Evolutionary conservation across 2,113 vertebrate species (phyloP), one percentile per base, ranked within the genome.

Genomic region (Mola mola): DNA sequence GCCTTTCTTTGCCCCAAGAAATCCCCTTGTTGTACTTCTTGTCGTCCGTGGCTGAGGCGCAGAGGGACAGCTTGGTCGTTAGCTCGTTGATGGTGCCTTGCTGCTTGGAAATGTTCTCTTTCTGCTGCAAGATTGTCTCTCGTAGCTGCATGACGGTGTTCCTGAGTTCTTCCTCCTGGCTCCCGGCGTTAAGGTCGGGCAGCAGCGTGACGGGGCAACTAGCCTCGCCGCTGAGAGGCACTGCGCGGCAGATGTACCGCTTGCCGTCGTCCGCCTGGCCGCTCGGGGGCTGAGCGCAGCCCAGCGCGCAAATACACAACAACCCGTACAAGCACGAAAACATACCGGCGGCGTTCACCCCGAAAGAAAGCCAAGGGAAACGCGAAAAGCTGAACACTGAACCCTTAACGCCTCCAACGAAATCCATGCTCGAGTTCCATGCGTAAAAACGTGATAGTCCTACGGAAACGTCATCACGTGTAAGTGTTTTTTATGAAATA

Each of bases 101-200:
- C 77, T 99, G 97, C 59, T 91, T 93, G 11, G 94, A 92, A 49
- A 98, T 94, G 0, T 94, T 96, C 81, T 98, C 96, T 69, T 98
- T 97, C 87, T 98, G 96, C 79, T 94, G 95, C 62, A 95, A 86
- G 72, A 98, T 93, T 4, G 95, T 98, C 83, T 98, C 95, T 19
- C 96, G 91, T 5, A 98, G 94, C 88, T 97, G 95, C 89, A 95
- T 90, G 49, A 98, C 94, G 0, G 94, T 95, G 60, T 94, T 93
- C 38, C 93, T 91, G 51, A 98, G 91, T 81, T 95, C 96, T 63
- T 96, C 95, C 83, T 96, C 96, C 31, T 95, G 93, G 16, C 90
- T 67, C 44, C 88, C 87, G 49, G 83, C 66, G 56, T 75, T 92
- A 7, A 93, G 89, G 63, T 93, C 88, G 26, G 94, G 91, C 44